phyloP scores from a whole-genome alignment of 2,888 invertebrate species.

The Oscheius onirici region DNA sequence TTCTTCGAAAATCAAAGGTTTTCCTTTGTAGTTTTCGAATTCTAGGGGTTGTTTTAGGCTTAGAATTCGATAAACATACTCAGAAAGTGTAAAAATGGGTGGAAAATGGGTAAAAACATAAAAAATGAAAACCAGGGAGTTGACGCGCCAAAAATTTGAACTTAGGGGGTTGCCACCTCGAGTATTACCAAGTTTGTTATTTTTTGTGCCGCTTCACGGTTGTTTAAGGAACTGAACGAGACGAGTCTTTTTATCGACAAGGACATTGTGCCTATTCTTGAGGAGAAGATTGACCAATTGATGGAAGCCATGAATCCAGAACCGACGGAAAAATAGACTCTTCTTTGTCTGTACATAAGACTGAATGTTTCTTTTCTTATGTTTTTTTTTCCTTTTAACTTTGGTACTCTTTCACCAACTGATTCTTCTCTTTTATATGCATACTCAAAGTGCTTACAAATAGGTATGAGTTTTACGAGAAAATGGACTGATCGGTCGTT shows the following conservation, averaged over 20 bases:
- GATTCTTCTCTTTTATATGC: no score
- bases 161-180: no score
- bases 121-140: no score
- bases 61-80: no score
- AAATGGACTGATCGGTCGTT: conserved; percentile 41
- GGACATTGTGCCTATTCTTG: conserved; percentile 88
- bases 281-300: conserved; percentile 84
- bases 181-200: not conserved
- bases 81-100: no score
- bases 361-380: not conserved
- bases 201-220: not conserved
- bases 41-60: no score
- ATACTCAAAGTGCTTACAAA: no score
- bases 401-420: not conserved
- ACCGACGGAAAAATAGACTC: conserved; percentile 48
- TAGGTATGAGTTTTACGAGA: conserved; percentile 9
- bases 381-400: not conserved
- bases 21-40: no score
- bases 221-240: conserved; percentile 82
- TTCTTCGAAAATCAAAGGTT: no score
- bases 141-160: no score
- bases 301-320: conserved; percentile 79
- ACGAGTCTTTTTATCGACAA: conserved; percentile 93
- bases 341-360: not conserved
- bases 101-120: no score